Evolutionary conservation across 2,113 vertebrate species (phyloP), one percentile per base, ranked within the genome.

Genomic region (Mus pahari): DNA sequence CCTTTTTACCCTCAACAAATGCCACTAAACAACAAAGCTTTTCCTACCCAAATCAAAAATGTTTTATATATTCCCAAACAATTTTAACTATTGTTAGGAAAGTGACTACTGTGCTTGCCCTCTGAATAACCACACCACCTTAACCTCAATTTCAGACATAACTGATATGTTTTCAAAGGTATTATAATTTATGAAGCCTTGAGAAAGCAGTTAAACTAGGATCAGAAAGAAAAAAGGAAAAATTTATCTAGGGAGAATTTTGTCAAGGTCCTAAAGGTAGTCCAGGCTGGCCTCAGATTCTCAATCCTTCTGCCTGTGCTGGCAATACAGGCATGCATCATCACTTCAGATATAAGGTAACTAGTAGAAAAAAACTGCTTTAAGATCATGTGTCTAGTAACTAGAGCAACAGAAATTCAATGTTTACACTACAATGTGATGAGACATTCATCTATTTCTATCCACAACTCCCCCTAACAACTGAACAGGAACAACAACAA

Each of bases 1-100:
- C n/a, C n/a, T 83, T 31, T 55, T 36, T 93, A 48, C 1, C 1
- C 48, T 4, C 12, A 96, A 86, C 73, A 96, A 95, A 93, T 86
- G 70, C 8, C 12, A 75, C 36, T 83, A 78, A 91, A 73, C 55
- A 96, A 62, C 36, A 89, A 89, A 88, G 62, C 6, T 7, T 70
- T 79, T 77, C 39, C 19, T 62, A 70, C 14, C 36, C 83, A n/a
- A 22, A n/a, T 55, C 33, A 81, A 53, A 81, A n/a, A 36, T 55
- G 36, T 36, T 55, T 55, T 58, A 11, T 81, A 19, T 58, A 82
- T 39, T 58, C 20, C 79, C 78, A 81, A 81, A 81, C 55, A 87
- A 42, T 5, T 7, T 20, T 48, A 64, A 31, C n/a, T 66, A 33
- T 60, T 13, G 9, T 86, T 31, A 86, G 28, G 1, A 48, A 36